phyloP scores from a whole-genome alignment of 2,797 vertebrate species.

The Onychomys arenicola region DNA sequence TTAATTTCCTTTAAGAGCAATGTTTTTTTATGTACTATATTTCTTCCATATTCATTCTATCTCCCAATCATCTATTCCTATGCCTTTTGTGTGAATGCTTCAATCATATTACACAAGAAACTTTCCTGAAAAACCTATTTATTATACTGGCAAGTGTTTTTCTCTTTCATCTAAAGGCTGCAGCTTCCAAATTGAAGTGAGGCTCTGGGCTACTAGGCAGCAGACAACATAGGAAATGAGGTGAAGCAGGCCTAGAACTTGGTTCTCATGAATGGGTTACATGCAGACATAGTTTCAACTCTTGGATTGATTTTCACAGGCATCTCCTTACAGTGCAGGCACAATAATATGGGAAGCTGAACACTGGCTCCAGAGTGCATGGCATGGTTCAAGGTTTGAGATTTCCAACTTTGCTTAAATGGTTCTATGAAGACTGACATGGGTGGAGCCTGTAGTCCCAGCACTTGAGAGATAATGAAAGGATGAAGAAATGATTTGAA shows the following conservation, averaged over 20 bases:
- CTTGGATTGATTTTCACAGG: constrained; percentile 31
- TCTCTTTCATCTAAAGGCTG: not conserved
- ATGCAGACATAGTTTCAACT: not conserved
- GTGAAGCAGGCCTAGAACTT: not conserved
- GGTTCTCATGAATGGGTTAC: not conserved
- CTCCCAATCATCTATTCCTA: not conserved
- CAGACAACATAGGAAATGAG: not conserved
- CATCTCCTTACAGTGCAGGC: not conserved
- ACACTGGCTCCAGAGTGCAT: not conserved
- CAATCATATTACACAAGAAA: constrained; percentile 18
- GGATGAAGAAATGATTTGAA: not conserved
- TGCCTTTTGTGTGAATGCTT: not conserved
- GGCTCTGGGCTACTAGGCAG: not conserved
- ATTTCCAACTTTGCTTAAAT: not conserved
- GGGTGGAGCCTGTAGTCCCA: not conserved
- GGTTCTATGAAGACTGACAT: not conserved
- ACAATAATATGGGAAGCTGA: not conserved
- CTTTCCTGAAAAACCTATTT: not conserved
- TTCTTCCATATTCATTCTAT: not conserved
- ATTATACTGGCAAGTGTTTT: not conserved
- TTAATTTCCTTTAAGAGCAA: constrained; percentile 63
- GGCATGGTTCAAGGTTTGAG: not conserved
- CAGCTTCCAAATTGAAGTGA: not conserved
- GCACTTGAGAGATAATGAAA: not conserved
- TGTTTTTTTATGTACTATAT: constrained; percentile 57